Base-by-base conservation (phyloP, 2,888 invertebrate species). In the Marronus borbonicus region DNA sequence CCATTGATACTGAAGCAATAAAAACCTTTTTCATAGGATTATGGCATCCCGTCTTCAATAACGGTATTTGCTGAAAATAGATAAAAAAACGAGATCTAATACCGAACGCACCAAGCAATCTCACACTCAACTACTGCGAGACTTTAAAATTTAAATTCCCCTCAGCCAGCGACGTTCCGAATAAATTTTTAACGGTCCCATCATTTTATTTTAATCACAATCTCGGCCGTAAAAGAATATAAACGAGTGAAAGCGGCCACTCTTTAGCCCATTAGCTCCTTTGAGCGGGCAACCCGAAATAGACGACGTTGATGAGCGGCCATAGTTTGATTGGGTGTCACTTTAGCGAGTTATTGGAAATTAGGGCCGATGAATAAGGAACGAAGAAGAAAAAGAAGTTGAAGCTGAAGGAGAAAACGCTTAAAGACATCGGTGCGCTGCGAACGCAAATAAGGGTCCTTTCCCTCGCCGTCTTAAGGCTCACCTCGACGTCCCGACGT, bases 201-300 rank as follows among this genome's bases (percentile, higher is more conserved):
- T 60, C 60, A 20, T 60, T 2, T 60, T 60, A 20, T 24, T 60
- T 60, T 60, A 24, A 24, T 60, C 4, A n/a, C 52, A 52, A 17
- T 52, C n/a, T 52, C 17, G 2, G 14, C 52, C 17, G 17, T 52
- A 52, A n/a, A 17, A 17, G 52, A 52, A 52, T 66, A 14, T 39
- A 64, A 80, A 80, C 24, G 24, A 80, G 81, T 80, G 78, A 77
- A 78, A 81, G 81, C 81, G 83, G 81, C 83, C 79, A 84, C 84
- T 85, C 85, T 86, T 87, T 86, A 85, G 85, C 85, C 86, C 87
- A 86, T 87, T 86, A 86, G 86, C 81, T 84, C 83, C 83, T 84
- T 84, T 84, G 44, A 44, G 44, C 44, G 44, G 44, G 80, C 72
- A 78, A 36, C 5, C 31, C 52, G 52, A 52, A 17, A 36, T 36